Evolutionary conservation across 2,113 vertebrate genomes (phyloP).

Genomic region (Cheilinus undulatus): DNA sequence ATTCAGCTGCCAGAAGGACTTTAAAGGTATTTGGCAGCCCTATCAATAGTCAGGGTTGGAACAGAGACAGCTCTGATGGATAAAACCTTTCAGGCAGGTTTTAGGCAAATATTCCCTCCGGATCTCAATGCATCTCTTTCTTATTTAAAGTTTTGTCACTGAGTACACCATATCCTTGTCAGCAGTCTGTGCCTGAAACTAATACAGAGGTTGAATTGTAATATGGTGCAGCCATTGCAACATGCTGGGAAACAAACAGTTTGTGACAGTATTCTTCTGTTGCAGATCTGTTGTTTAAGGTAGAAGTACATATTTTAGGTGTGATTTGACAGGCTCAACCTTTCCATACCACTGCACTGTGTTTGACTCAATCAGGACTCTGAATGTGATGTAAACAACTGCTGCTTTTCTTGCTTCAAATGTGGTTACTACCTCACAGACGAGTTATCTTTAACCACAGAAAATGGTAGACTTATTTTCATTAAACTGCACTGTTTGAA

Average conservation of each 20-base stretch:
- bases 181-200: neutral
- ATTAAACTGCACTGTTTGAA: slow-evolving; percentile 3
- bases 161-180: neutral
- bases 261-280: neutral
- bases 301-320: neutral
- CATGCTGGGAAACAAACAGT: neutral
- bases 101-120: neutral
- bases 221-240: neutral
- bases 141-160: neutral
- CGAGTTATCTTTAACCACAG: neutral
- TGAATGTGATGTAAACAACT: slow-evolving; percentile 9
- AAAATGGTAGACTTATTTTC: neutral
- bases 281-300: no score
- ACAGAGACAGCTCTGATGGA: no score
- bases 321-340: neutral
- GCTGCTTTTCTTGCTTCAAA: neutral
- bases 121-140: neutral
- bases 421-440: neutral
- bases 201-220: slow-evolving; percentile 5
- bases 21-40: no score
- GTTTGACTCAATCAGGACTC: slow-evolving; percentile 8
- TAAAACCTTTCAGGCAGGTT: no score
- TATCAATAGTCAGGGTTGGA: no score
- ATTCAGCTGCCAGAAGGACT: no score
- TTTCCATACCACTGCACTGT: neutral